These are phyloP conservation scores for Altica lythri DNA, from an alignment of 2,888 invertebrate species.

Conservation along the genomic window DNA sequence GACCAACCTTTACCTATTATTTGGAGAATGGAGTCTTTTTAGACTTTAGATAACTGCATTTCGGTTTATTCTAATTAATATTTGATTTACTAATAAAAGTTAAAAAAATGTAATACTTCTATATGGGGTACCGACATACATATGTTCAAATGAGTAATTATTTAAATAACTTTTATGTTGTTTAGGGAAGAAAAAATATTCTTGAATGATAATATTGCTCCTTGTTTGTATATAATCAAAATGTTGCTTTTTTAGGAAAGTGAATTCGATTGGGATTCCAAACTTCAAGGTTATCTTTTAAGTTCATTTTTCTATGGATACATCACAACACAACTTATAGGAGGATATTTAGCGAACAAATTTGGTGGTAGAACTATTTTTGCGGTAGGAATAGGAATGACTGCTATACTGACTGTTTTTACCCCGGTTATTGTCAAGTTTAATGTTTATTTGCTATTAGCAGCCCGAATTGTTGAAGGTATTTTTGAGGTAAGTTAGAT, in stretches of 20 bases:
- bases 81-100: no score
- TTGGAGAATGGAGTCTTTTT: no score
- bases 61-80: no score
- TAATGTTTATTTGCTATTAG: conserved; percentile 72
- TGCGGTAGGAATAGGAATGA: conserved; percentile 76
- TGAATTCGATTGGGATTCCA: conserved; percentile 81
- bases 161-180: no score
- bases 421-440: conserved; percentile 78
- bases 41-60: no score
- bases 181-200: no score
- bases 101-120: no score
- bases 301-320: conserved; percentile 92
- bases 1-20: no score
- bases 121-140: no score
- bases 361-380: conserved; percentile 86
- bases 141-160: no score
- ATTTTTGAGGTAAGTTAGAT: conserved; percentile 46
- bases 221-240: no score
- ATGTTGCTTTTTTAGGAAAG: conserved; percentile 63
- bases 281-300: conserved; percentile 76
- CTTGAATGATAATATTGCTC: no score
- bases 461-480: conserved; percentile 62
- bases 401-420: conserved; percentile 77
- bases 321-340: conserved; percentile 79
- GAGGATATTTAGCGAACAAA: conserved; percentile 81